Base-by-base conservation (phyloP, 2,888 invertebrate species). In the Diaphora mendica region DNA sequence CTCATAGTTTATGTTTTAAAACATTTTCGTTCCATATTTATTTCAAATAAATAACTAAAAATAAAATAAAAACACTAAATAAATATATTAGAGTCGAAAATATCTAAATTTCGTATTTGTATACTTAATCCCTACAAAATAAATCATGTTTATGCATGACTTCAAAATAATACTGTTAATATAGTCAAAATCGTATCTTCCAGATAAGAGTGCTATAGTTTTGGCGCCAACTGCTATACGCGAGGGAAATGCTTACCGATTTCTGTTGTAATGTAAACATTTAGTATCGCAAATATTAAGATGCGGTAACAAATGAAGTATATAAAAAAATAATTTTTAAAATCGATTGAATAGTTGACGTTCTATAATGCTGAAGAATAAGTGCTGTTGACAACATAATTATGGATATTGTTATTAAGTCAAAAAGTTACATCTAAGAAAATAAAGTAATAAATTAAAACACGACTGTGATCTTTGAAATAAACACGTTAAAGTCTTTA, bases 81-180 rank as follows among this genome's bases (percentile, higher is more conserved):
- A 51, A 51, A 51, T 51, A 51, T 51, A n/a, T 51, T 9, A 51
- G 11, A 20, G 9, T 51, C 51, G 51, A 8, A n/a, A 20, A 51
- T 51, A 23, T 23, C 51, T 7, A 20, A 51, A n/a, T 9, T n/a
- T 3, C 2, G 11, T 55, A 11, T 55, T 7, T n/a, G 55, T n/a
- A n/a, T 44, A n/a, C 55, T 55, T n/a, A 55, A 55, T 55, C 11
- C 55, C n/a, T n/a, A 55, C n/a, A 55, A 48, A 44, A 51, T 8
- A 20, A 20, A n/a, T 23, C 11, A 55, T 55, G 9, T 55, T 55
- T 55, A 9, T 1, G 23, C 55, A n/a, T 55, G 9, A 68, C n/a
- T 39, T n/a, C 13, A 39, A 59, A 66, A 66, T 66, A 66, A 66
- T 66, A 66, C 66, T 66, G 66, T 20, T 66, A 13, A 9, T 66